These are phyloP conservation scores for Philereme transversata DNA, from an alignment of 2,888 invertebrate species.

Conservation along the genomic window DNA sequence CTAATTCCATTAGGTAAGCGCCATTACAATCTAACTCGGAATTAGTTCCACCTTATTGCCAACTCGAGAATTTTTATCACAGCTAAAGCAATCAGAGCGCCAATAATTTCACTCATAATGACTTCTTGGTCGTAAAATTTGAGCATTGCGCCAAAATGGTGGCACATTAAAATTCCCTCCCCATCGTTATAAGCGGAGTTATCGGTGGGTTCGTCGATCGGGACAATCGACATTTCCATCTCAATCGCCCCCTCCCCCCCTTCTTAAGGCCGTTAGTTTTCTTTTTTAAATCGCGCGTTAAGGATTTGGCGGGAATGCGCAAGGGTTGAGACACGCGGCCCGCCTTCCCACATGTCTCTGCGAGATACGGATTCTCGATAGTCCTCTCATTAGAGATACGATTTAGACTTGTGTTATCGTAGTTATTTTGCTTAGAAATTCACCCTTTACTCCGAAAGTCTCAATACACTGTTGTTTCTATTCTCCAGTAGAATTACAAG, in stretches of 20 bases:
- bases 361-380: slow-evolving; percentile 60
- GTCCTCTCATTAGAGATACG: slow-evolving; percentile 49
- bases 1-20: slow-evolving; percentile 58
- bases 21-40: slow-evolving; percentile 74
- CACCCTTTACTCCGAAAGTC: slow-evolving; percentile 1
- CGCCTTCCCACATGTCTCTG: slow-evolving; percentile 75
- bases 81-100: slow-evolving; percentile 82
- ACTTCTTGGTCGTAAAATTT: slow-evolving; percentile 82
- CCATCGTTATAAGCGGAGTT: slow-evolving; percentile 82
- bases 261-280: slow-evolving; percentile 75
- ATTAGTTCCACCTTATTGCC: slow-evolving; percentile 84
- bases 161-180: slow-evolving; percentile 84
- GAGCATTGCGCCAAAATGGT: slow-evolving; percentile 84
- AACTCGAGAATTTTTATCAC: slow-evolving; percentile 83
- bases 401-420: slow-evolving; percentile 35
- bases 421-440: slow-evolving; percentile 11
- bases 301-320: slow-evolving; percentile 81
- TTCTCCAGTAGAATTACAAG: too few relatives aligned
- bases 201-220: slow-evolving; percentile 71
- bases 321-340: slow-evolving; percentile 71
- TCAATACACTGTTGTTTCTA: too few relatives aligned
- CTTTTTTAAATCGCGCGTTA: slow-evolving; percentile 84
- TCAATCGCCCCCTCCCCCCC: slow-evolving; percentile 66
- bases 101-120: slow-evolving; percentile 84
- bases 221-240: slow-evolving; percentile 82